Conservation (phyloP, 2,113 vertebrate genomes). For the Xiphias gladius region DNA sequence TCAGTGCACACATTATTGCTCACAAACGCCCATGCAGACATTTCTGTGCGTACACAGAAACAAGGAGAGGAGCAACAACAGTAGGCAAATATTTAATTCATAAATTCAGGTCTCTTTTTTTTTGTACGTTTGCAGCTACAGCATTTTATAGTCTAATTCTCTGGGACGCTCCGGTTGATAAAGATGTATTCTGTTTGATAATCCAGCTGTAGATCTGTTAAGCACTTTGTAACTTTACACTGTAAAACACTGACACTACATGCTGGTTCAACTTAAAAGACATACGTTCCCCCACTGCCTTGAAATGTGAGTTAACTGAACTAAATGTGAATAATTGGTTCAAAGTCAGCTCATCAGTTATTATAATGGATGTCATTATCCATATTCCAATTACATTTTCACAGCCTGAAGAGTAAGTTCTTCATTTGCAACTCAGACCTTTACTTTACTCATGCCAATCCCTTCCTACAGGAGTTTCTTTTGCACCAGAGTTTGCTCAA, state of each 20-base stretch:
- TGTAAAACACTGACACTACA: neutral
- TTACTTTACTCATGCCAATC: neutral
- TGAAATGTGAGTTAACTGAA: neutral
- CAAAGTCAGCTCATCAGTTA: neutral
- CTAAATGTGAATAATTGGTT: neutral
- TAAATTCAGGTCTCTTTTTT: conserved; percentile 7
- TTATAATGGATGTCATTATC: neutral
- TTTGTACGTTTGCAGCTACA: neutral
- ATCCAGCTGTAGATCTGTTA: neutral
- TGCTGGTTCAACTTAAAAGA: too few species aligned
- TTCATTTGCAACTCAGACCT: neutral
- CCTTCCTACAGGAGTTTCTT: neutral
- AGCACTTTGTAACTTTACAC: neutral
- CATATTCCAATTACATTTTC: neutral
- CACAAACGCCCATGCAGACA: conserved; percentile 23
- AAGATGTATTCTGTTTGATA: neutral
- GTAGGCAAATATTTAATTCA: conserved; percentile 33
- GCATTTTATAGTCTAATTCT: neutral
- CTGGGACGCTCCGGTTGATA: neutral
- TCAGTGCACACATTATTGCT: neutral
- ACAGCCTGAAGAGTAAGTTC: neutral
- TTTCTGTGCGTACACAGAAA: conserved; percentile 16
- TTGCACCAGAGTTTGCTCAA: neutral
- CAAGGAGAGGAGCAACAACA: conserved; percentile 2
- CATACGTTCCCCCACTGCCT: neutral